A percentile compares a stretch with the other conserved stretches of the same genome.
Conservation (phyloP, 1,140 invertebrate species). For the Chrysomallon squamiferum region DNA sequence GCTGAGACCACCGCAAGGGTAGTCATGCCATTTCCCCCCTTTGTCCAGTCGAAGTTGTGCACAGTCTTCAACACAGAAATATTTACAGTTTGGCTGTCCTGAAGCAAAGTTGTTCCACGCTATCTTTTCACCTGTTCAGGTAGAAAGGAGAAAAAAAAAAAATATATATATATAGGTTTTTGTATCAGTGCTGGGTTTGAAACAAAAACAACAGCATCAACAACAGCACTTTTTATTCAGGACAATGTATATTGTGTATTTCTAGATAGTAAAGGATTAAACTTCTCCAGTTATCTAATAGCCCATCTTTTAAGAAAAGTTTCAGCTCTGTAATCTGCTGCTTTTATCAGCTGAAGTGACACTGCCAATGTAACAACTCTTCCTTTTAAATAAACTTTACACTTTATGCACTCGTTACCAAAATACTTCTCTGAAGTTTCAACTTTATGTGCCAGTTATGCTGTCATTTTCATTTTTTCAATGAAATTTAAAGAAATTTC, state of each 20-base stretch:
- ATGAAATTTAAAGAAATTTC: no score
- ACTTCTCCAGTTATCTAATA: no score
- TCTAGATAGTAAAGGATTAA: background rate
- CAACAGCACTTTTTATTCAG: background rate
- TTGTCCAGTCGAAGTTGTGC: slow-evolving; percentile 19
- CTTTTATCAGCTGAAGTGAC: no score
- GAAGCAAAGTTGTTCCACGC: slow-evolving; percentile 19
- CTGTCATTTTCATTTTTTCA: no score
- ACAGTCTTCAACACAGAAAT: slow-evolving; percentile 24
- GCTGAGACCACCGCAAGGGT: slow-evolving; percentile 8
- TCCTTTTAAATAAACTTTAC: no score
- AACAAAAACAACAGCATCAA: background rate
- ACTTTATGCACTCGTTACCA: no score
- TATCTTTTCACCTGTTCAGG: slow-evolving; percentile 10
- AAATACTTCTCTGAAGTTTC: no score
- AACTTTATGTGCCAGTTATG: no score
- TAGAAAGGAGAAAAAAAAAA: background rate
- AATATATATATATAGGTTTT: no score
- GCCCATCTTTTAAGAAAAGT: no score
- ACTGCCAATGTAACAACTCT: no score
- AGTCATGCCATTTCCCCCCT: slow-evolving; percentile 29
- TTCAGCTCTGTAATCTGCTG: no score
- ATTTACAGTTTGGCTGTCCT: slow-evolving; percentile 20
- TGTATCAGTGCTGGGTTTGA: background rate
- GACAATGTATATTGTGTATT: background rate